Percentiles rank a stretch among this genome's conserved stretches.
Evolutionary conservation across 1,140 invertebrate species (phyloP).

Genomic region (Scaptomyza graminum): DNA sequence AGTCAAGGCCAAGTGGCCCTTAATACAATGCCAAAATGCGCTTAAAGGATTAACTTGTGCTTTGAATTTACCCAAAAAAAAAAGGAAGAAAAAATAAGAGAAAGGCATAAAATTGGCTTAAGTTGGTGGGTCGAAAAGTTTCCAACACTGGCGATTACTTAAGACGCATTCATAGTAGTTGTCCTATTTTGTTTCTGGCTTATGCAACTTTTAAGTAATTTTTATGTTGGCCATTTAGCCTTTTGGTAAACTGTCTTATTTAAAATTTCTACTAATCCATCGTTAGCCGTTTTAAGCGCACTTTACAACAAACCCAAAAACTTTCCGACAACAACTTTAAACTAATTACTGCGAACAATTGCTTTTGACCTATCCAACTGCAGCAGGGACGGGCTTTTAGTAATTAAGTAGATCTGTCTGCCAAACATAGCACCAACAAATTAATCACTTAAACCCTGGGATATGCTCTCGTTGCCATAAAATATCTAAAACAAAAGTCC

Average conservation of each 20-base stretch:
- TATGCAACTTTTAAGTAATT: background rate
- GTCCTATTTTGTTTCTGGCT: background rate
- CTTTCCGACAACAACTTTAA: conserved; percentile 43
- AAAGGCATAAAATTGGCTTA: conserved; percentile 10
- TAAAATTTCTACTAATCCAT: conserved; percentile 53
- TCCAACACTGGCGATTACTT: conserved; percentile 18
- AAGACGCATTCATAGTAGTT: background rate
- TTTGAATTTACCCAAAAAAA: conserved; percentile 20
- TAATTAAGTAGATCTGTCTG: conserved; percentile 42
- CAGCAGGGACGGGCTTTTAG: conserved; percentile 40
- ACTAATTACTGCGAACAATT: conserved; percentile 60
- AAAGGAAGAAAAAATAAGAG: background rate
- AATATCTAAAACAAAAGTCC: conserved; percentile 47
- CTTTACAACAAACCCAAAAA: conserved; percentile 4
- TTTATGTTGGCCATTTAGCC: background rate
- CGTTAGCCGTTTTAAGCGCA: conserved; percentile 60
- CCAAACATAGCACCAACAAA: conserved; percentile 29
- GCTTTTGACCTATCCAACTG: conserved; percentile 18
- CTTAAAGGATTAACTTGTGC: conserved; percentile 66
- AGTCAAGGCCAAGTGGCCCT: conserved; percentile 60
- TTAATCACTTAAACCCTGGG: conserved; percentile 53
- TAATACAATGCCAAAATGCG: conserved; percentile 25
- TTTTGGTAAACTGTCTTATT: conserved; percentile 25
- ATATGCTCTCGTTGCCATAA: conserved; percentile 28
- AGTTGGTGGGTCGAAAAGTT: conserved; percentile 22